Base-by-base conservation (phyloP, 1,140 invertebrate genomes). In the Zophobas morio region DNA sequence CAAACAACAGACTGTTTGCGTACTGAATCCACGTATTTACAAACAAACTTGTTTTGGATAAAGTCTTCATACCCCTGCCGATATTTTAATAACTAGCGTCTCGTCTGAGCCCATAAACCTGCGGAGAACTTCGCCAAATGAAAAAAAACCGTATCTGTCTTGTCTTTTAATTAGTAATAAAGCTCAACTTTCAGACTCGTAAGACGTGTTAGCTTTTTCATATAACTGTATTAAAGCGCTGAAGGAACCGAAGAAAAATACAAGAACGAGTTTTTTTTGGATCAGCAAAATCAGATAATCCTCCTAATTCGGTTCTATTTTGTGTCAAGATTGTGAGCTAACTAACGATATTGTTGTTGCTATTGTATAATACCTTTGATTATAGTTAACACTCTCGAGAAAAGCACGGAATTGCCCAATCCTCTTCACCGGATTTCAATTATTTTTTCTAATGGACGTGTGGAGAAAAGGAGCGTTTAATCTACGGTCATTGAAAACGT, bases 91-190 rank as follows among this genome's bases (percentile, higher is more conserved):
- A 20, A 20, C 20, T 20, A 20, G 20, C 20, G 20, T 20, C 20
- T 20, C 20, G 20, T 20, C 20, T 20, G 20, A 20, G 20, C 20
- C 20, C 20, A 20, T 20, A 20, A 20, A 20, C 20, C 20, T 20
- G 20, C 20, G 20, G 20, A 20, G 20, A 20, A 20, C 20, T 20
- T 20, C 20, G 20, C 20, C 20, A 20, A 20, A 20, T 20, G 20
- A 20, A 20, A 20, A 20, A 20, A 20, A 20, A 20, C 20, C 20
- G 8, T 4, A 46, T 46, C 6, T 6, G 37, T 66, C 39, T 66
- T 66, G 42, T 36, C 60, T 66, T 66, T 40, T 66, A 66, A 66
- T 66, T 66, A 66, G 60, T 40, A 66, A 66, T 32, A 66, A 66
- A 66, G 60, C 39, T 32, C 6, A 42, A 42, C 8, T 66, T 42